These are phyloP conservation scores for Pygoscelis antarcticus DNA, from an alignment of 2,113 vertebrate genomes.

Conservation along the genomic window DNA sequence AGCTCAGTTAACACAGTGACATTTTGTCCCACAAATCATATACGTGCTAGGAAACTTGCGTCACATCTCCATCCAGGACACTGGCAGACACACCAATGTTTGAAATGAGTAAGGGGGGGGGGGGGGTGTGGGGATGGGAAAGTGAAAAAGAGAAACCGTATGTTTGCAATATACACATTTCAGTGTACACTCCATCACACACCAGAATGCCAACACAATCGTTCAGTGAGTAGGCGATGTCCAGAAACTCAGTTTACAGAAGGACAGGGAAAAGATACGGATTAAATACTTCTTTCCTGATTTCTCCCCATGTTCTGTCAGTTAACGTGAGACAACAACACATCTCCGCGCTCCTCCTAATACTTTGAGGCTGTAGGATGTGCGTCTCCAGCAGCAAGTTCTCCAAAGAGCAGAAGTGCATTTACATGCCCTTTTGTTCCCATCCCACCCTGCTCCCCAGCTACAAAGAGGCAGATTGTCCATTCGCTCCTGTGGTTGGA, in stretches of 20 bases:
- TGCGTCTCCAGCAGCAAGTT: background rate
- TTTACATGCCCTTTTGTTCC: constrained; percentile 27
- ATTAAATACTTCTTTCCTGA: background rate
- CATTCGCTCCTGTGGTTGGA: rapidly evolving
- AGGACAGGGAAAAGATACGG: background rate
- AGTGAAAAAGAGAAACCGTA: constrained; percentile 47
- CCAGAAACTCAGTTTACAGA: background rate
- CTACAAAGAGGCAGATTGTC: background rate
- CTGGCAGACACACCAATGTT: constrained; percentile 21
- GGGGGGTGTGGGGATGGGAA: too few species aligned
- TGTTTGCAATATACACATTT: constrained; percentile 39
- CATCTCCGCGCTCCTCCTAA: background rate
- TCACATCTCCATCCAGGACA: constrained; percentile 39
- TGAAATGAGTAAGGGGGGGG: background rate
- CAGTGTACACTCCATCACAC: background rate
- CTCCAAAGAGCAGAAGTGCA: background rate
- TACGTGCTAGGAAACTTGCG: background rate
- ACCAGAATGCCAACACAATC: background rate
- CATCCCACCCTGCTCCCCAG: background rate
- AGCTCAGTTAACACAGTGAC: constrained; percentile 38
- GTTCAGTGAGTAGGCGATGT: background rate
- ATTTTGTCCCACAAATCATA: constrained; percentile 55
- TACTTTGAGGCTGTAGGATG: background rate
- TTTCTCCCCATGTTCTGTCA: background rate
- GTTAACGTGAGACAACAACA: rapidly evolving